A percentile compares a stretch with the other conserved stretches of the same genome.
phyloP scores from a whole-genome alignment of 2,797 vertebrate genomes.

The Gallinago stenura region DNA sequence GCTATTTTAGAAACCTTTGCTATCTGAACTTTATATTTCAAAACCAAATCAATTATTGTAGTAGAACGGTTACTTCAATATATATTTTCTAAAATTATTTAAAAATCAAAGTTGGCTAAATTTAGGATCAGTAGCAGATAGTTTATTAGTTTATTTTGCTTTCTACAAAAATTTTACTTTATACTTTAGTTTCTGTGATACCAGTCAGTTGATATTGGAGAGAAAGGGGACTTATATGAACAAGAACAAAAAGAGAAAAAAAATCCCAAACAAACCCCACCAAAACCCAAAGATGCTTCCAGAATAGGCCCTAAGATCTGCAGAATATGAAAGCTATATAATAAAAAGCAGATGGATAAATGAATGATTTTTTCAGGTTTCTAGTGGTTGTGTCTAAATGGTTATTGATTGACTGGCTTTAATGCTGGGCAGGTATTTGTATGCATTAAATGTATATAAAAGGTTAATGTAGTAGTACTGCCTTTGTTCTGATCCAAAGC shows the following conservation, averaged over 20 bases:
- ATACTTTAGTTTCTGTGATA: not conserved
- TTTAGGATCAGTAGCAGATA: not conserved
- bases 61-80: not conserved
- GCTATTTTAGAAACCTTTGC: not conserved
- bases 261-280: too few species aligned
- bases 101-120: not conserved
- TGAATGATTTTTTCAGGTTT: not conserved
- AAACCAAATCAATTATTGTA: not conserved
- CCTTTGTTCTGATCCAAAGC: not conserved
- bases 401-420: not conserved
- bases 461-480: not conserved
- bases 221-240: not conserved
- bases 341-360: not conserved
- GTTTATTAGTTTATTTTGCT: not conserved
- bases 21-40: not conserved
- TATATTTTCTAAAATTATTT: not conserved
- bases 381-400: not conserved
- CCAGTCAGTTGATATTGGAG: not conserved
- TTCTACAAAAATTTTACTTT: not conserved
- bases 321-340: not conserved
- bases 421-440: not conserved
- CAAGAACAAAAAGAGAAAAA: not conserved
- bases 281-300: not conserved
- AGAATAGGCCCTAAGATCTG: not conserved
- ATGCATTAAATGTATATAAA: not conserved